phyloP scores from a whole-genome alignment of 2,113 vertebrate genomes.

The Nasalis larvatus region DNA sequence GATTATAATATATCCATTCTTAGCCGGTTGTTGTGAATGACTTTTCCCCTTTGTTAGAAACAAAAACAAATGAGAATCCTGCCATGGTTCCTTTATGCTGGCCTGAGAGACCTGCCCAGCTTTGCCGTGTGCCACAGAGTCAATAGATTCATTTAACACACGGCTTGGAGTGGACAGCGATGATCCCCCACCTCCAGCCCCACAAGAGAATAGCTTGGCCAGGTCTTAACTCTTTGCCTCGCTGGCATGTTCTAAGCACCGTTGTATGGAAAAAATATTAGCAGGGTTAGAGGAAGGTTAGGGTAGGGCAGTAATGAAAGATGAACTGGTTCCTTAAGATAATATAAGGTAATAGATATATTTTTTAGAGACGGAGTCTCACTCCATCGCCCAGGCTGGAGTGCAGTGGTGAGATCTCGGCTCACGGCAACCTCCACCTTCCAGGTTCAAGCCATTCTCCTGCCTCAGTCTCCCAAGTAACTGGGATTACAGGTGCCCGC shows the following conservation, averaged over 20 bases:
- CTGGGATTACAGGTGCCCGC: neutral
- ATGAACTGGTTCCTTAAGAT: neutral
- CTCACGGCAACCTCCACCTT: neutral
- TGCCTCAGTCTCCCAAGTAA: neutral
- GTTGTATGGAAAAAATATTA: neutral
- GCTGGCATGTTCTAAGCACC: neutral
- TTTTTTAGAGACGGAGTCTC: neutral
- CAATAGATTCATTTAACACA: neutral
- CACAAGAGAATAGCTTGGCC: neutral
- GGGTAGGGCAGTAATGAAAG: neutral
- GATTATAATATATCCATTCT: neutral
- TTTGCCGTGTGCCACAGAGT: neutral
- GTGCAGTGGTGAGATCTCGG: neutral
- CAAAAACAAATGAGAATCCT: neutral
- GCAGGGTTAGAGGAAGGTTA: neutral
- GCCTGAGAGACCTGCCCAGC: neutral
- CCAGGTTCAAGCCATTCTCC: neutral
- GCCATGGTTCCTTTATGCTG: fast-evolving
- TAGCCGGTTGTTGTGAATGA: neutral
- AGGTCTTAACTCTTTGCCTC: too few species aligned
- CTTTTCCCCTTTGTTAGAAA: neutral
- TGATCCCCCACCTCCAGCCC: fast-evolving
- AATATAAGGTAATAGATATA: neutral
- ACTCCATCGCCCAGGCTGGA: neutral
- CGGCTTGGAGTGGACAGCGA: neutral